Conservation (phyloP, 2,797 vertebrate genomes). For the Cossypha dichroa region DNA sequence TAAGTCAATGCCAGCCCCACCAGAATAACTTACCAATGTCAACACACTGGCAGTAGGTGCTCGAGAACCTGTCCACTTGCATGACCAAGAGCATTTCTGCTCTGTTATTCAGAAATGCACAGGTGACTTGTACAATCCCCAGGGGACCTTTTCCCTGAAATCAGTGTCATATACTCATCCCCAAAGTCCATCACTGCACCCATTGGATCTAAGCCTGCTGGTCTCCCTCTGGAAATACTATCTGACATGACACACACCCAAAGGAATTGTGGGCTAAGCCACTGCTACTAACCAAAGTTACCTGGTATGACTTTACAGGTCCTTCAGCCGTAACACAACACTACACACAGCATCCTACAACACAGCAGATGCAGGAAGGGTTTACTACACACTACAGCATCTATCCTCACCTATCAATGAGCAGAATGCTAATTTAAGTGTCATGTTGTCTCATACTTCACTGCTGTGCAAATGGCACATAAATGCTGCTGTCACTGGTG, state of each 20-base stretch:
- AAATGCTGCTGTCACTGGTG: not conserved
- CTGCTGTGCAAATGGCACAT: not conserved
- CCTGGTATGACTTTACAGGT: not conserved
- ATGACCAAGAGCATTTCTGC: not conserved
- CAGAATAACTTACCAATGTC: not conserved
- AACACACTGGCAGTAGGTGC: not conserved
- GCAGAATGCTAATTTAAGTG: not conserved
- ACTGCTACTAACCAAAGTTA: not conserved
- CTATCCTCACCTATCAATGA: not conserved
- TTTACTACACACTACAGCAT: not conserved
- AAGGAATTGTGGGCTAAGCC: not conserved
- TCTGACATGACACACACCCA: not conserved
- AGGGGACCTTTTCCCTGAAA: not conserved
- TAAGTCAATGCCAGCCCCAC: not conserved
- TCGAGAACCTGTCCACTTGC: not conserved
- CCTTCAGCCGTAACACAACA: not conserved
- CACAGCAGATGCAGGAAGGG: not conserved
- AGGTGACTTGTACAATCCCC: not conserved
- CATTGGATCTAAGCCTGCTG: not conserved
- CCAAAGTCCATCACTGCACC: not conserved
- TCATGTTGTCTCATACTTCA: not conserved
- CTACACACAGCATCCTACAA: not conserved
- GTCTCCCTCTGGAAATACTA: not conserved
- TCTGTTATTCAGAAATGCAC: not conserved
- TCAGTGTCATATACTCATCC: not conserved